Evolutionary conservation across 2,113 vertebrate genomes (phyloP), one percentile per base, ranked within the genome.

Genomic region (Elephantulus edwardii): DNA sequence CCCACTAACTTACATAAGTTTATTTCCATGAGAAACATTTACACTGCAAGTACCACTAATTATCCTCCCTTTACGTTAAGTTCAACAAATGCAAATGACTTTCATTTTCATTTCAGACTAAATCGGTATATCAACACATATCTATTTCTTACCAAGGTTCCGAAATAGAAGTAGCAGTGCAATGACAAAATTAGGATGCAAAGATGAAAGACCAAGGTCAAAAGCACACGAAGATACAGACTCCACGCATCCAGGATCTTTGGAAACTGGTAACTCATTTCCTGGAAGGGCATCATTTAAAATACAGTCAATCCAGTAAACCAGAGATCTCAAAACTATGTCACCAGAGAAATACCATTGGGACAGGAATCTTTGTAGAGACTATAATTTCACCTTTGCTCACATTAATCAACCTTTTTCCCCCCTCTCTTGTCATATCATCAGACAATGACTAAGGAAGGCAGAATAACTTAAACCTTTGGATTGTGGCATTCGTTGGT

Each of bases 31-130:
- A 94, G 90, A 96, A 96, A 90, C 74, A 74, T 71, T 95, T 81
- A 92, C 40, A 84, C 95, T 86, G 78, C 48, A 97, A 93, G 95
- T 96, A 96, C 90, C 78, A 83, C 48, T 50, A 75, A 93, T 96
- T 95, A 96, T 93, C 68, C 44, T 95, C 50, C 77, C 90, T 94
- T 89, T 93, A 96, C 93, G 82, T 83, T 79, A 91, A 66, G 68
- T 83, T 93, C 79, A 88, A 88, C 88, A 50, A 85, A 94, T 96
- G 96, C 90, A 95, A 95, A 95, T 91, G 24, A 94, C 26, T 60
- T 96, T 92, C 83, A 92, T 88, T 94, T 97, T 95, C 89, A 96
- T 95, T 97, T 90, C 91, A 88, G 78, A 70, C 80, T 96, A 95
- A 94, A 96, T 96, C 46, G 64, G 90, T 83, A 72, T 88, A 95